A percentile compares a stretch with the other conserved stretches of the same genome.
Evolutionary conservation across 2,888 invertebrate species (phyloP).

Genomic region (Yponomeuta evonymella): DNA sequence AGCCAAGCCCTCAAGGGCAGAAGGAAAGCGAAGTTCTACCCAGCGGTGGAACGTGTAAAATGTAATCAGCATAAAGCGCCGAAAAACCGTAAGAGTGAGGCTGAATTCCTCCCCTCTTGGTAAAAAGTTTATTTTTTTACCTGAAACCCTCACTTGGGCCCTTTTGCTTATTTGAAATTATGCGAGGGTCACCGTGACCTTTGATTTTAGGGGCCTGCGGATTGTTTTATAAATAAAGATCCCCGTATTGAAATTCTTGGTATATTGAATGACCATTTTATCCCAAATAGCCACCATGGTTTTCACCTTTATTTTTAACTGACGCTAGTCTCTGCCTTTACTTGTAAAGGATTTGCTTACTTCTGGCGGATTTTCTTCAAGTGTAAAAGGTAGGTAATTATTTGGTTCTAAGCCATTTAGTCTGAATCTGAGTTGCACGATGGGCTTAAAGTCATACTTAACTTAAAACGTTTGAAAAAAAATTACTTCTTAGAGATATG

Average conservation of each 20-base stretch:
- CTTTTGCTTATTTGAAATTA: constrained; percentile 41
- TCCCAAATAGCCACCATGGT: background rate
- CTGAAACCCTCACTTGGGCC: constrained; percentile 33
- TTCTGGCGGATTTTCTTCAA: too few species aligned
- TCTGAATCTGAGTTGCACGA: too few species aligned
- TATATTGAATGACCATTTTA: background rate
- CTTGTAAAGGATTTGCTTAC: too few species aligned
- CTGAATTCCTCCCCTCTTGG: background rate
- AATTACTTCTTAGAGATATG: too few species aligned
- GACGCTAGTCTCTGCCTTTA: too few species aligned
- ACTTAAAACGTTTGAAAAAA: too few species aligned
- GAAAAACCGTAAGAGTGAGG: background rate
- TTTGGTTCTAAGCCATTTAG: too few species aligned
- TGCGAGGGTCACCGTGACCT: constrained; percentile 27
- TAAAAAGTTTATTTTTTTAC: constrained; percentile 25
- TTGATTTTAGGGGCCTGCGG: constrained; percentile 4
- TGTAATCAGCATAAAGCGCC: background rate
- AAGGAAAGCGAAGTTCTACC: too few species aligned
- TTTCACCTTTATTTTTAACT: too few species aligned
- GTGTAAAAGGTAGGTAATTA: too few species aligned
- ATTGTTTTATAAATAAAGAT: background rate
- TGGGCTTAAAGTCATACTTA: too few species aligned
- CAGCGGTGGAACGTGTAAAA: background rate
- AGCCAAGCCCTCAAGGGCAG: too few species aligned
- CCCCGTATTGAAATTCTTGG: background rate